phyloP scores from a whole-genome alignment of 1,140 invertebrate species.

The Cyrtorhinus lividipennis region DNA sequence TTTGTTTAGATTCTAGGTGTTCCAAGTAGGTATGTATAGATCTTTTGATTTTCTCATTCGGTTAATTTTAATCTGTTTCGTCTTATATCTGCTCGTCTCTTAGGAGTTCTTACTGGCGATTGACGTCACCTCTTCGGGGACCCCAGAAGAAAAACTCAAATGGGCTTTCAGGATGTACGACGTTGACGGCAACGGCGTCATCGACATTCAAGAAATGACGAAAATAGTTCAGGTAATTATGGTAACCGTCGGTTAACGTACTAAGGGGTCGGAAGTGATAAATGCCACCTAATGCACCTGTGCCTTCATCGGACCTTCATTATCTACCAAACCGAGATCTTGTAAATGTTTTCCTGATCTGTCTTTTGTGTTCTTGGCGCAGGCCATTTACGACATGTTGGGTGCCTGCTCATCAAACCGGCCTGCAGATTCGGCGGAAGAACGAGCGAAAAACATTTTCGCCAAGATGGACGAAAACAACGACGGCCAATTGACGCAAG shows the following conservation, averaged over 20 bases:
- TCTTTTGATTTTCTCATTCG: no score
- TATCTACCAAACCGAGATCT: no score
- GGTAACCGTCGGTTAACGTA: neutral
- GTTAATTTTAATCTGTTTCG: no score
- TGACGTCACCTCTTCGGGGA: slow-evolving; percentile 93
- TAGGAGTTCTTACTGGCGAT: slow-evolving; percentile 95
- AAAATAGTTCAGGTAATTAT: slow-evolving; percentile 74
- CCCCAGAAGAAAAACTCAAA: slow-evolving; percentile 95
- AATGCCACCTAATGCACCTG: no score
- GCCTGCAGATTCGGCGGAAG: slow-evolving; percentile 83
- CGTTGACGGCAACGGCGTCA: slow-evolving; percentile 97
- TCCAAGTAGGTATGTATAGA: no score
- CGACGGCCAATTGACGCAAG: slow-evolving; percentile 93
- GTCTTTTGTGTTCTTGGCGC: no score
- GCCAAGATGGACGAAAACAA: slow-evolving; percentile 99
- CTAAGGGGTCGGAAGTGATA: no score
- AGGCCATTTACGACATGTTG: slow-evolving; percentile 99
- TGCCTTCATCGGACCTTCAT: no score
- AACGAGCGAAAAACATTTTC: slow-evolving; percentile 96
- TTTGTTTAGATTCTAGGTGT: no score
- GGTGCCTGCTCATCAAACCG: slow-evolving; percentile 86
- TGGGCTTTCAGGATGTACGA: slow-evolving; percentile 99
- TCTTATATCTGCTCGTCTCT: slow-evolving; percentile 25
- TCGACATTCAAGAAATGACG: slow-evolving; percentile 92
- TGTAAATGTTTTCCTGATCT: neutral